Base-by-base conservation (phyloP, 2,797 vertebrate species). In the Molossus molossus region DNA sequence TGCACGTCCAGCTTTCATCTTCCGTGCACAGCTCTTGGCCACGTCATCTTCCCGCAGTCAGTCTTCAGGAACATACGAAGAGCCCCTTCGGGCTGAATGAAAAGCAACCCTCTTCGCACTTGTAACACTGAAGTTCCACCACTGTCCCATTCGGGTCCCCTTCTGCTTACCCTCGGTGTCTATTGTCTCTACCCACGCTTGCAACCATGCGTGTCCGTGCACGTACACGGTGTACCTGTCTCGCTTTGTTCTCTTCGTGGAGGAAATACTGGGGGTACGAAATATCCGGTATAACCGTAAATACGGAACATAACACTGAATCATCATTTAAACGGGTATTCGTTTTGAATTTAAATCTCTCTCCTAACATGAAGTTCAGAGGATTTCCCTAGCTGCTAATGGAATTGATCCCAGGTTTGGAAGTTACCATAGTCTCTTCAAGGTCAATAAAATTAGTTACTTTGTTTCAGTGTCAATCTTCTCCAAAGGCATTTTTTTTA, bases 311-410 rank as follows among this genome's bases (percentile, higher is more conserved):
- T 80, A 13, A 93, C 62, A 45, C 45, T 45, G 29, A 83, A 87
- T 92, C n/a, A 55, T 53, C n/a, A 80, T 25, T 40, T 84, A 33
- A 53, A 20, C 65, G 45, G 70, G 8, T 17, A 62, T 58, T 23
- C 40, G 48, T 45, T 77, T 92, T 82, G 62, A 58, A 91, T 87
- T 62, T 73, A 94, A 89, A 94, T 72, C 37, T 13, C 29, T 94
- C 84, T 89, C 53, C 11, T 81, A 93, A 33, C 7, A 72, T 29
- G 45, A 90, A 25, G 6, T 67, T 92, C 23, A 60, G 29, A 90
- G 21, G 70, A 65, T 29, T 83, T 73, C 60, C 20, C 70, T 29
- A 21, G 53, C 7, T 77, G 21, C 25, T 64, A 85, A 80, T 37
- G 73, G 40, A 82, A 94, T 92, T 9, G 23, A 57, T 29, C 17